Conservation (phyloP, 1,140 invertebrate genomes). For the Ceratosolen fusciceps region DNA sequence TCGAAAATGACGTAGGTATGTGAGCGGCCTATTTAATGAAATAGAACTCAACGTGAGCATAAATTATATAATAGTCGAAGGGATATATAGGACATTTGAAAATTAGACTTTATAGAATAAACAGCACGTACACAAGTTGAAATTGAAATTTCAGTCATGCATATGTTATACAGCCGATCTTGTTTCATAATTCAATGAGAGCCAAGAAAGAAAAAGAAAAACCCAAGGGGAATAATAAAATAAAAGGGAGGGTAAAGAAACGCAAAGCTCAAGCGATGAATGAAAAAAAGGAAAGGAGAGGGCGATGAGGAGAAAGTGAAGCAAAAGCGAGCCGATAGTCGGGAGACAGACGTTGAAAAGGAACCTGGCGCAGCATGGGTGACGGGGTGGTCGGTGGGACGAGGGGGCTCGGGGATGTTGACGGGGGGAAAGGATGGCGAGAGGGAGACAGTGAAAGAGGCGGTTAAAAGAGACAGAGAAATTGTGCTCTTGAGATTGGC, state of each 20-base stretch:
- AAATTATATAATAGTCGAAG: neutral
- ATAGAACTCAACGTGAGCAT: neutral
- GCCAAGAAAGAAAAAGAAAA: neutral
- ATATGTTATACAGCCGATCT: neutral
- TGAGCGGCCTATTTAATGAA: neutral
- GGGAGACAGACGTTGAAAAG: neutral
- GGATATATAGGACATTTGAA: neutral
- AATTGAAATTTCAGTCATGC: too few relatives aligned
- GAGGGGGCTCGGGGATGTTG: neutral
- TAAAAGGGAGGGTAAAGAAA: neutral
- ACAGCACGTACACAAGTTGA: too few relatives aligned
- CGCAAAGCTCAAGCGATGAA: neutral
- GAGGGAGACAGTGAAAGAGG: neutral
- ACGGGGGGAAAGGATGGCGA: neutral
- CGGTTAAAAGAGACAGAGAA: neutral
- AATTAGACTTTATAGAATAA: too few relatives aligned
- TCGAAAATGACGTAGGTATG: too few relatives aligned
- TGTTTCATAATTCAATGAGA: neutral
- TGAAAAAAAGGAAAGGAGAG: neutral
- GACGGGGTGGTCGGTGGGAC: neutral
- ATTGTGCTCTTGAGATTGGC: constrained; percentile 9
- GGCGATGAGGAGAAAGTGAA: constrained; percentile 8
- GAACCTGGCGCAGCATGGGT: neutral
- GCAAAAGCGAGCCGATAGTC: neutral
- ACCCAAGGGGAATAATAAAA: neutral